Conservation (phyloP, 1,140 invertebrate genomes). For the Helicoverpa zea region DNA sequence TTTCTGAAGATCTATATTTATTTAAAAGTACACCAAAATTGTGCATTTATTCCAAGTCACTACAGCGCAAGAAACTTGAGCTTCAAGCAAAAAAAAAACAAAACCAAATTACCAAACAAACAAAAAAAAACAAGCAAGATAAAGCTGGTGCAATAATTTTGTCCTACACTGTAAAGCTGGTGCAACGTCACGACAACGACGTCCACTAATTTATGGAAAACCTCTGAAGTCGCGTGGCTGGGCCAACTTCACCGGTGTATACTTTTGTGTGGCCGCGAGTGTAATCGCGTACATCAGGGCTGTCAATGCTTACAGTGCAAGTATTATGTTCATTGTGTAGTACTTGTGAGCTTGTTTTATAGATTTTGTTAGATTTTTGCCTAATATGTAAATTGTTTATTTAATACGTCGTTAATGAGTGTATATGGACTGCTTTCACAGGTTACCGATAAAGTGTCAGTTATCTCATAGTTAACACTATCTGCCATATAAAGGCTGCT, state of each 20-base stretch:
- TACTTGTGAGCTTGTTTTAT: not conserved
- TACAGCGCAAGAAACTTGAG: too few species aligned
- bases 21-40: too few species aligned
- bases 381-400: too few species aligned
- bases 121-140: constrained; percentile 3
- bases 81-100: not conserved
- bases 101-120: not conserved
- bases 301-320: constrained; percentile 24
- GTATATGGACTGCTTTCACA: too few species aligned
- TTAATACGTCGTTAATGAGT: too few species aligned
- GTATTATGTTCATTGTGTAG: not conserved
- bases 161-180: constrained; percentile 58
- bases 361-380: not conserved
- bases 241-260: constrained; percentile 36
- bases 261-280: constrained; percentile 35
- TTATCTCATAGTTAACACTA: too few species aligned
- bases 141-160: constrained; percentile 16
- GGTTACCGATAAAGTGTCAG: too few species aligned
- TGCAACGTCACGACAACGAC: constrained; percentile 64
- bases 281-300: constrained; percentile 32
- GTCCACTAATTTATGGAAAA: constrained; percentile 79
- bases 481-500: too few species aligned
- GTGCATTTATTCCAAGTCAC: too few species aligned
- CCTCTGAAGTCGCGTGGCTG: constrained; percentile 61
- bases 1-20: too few species aligned